phyloP scores from a whole-genome alignment of 2,113 vertebrate species.

The Zeus faber region DNA sequence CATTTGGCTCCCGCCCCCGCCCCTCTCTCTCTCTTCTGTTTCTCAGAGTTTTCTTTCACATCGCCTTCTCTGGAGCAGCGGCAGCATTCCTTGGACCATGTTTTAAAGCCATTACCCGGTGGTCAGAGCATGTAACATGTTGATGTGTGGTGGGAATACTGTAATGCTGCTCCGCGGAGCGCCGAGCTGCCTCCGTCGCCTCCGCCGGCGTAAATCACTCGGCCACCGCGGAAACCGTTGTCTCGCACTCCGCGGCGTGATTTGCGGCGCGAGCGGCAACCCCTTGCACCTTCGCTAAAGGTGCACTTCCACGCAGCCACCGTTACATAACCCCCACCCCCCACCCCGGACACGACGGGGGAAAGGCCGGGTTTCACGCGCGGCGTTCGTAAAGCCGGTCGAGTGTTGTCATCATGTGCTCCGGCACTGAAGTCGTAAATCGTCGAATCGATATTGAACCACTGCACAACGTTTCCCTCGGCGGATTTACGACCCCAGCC shows the following conservation, averaged over 20 bases:
- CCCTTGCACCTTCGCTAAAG: conserved; percentile 15
- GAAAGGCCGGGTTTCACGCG: too few species aligned
- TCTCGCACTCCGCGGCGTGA: conserved; percentile 16
- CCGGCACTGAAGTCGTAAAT: too few species aligned
- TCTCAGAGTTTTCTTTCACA: conserved; percentile 4
- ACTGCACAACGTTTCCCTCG: not conserved
- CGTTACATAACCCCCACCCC: not conserved
- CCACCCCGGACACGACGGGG: too few species aligned
- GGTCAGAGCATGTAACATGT: conserved; percentile 40
- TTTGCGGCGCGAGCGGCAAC: conserved; percentile 30
- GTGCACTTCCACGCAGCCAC: conserved; percentile 9
- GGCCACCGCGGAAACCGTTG: conserved; percentile 21
- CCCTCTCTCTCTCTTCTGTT: not conserved
- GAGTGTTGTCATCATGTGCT: too few species aligned
- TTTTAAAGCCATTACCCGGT: conserved; percentile 55
- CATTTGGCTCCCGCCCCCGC: not conserved
- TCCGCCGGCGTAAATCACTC: conserved; percentile 17
- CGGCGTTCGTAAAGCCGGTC: too few species aligned
- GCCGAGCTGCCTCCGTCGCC: not conserved
- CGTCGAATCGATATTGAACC: too few species aligned
- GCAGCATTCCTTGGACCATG: conserved; percentile 46
- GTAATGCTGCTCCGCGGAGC: conserved; percentile 10
- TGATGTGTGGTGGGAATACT: conserved; percentile 31
- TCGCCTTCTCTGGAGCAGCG: conserved; percentile 32
- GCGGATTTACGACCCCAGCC: not conserved